Conservation (phyloP, 2,888 invertebrate species). For the Eupithecia dodoneata region DNA sequence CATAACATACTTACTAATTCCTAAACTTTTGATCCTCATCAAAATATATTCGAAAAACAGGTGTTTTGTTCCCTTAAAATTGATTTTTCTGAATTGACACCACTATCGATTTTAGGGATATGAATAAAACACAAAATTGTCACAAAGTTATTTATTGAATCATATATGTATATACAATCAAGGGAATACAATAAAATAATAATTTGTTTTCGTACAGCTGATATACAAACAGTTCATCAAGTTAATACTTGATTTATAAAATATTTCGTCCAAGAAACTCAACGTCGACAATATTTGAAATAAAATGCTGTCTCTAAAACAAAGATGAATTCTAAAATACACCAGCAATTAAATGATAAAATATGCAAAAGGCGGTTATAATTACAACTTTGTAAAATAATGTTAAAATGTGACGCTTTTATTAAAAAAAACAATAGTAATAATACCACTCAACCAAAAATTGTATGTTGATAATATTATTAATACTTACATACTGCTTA, state of each 20-base stretch:
- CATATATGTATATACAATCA: slow-evolving; percentile 15
- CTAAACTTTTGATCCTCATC: too few species aligned
- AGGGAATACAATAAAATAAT: background rate
- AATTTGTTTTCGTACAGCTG: background rate
- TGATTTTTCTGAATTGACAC: too few species aligned
- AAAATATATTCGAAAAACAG: too few species aligned
- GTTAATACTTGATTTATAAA: background rate
- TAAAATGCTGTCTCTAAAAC: slow-evolving; percentile 1
- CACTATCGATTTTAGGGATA: background rate
- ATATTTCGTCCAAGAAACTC: background rate
- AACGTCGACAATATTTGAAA: background rate
- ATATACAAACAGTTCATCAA: slow-evolving; percentile 1
- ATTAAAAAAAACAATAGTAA: background rate
- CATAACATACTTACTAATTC: too few species aligned
- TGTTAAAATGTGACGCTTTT: background rate
- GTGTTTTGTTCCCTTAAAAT: too few species aligned
- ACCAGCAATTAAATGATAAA: background rate
- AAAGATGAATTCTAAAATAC: background rate
- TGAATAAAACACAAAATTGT: slow-evolving; percentile 52
- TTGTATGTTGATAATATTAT: background rate
- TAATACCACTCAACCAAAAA: background rate
- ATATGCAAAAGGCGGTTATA: background rate
- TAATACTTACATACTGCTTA: background rate
- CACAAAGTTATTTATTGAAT: slow-evolving; percentile 68
- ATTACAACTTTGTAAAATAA: background rate